Evolutionary conservation across 2,888 invertebrate genomes (phyloP), one percentile per base, ranked within the genome.

Genomic region (Odontothrips loti): DNA sequence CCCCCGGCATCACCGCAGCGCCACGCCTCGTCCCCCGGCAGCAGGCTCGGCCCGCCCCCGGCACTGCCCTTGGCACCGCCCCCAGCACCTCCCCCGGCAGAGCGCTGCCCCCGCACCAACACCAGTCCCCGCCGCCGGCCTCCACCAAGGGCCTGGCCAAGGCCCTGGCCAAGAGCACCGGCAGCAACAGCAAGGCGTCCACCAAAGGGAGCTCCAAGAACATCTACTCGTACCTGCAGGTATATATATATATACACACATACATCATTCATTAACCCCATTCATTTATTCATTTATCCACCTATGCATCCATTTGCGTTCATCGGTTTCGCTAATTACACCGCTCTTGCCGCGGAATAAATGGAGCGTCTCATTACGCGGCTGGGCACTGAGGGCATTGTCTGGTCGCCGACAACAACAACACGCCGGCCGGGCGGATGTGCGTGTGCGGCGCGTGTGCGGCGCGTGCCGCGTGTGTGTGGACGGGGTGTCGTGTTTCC

Each of bases 141-240:
- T 43, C 34, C 34, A 43, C 34, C 34, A 43, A 43, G 34, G 34
- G 34, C 34, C 34, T 43, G 3, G 34, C 34, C 34, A 43, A 43
- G 34, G 34, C 34, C 34, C 34, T 43, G 34, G 34, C 34, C 34
- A 2, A 43, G 34, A 17, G 58, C 58, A 17, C 58, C 17, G n/a
- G 58, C 34, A 58, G 6, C 58, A 17, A 15, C 58, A 58, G 15
- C 58, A 58, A 58, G 58, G 58, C 58, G 58, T 6, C 17, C 68
- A 9, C 68, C 68, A 68, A 23, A 27, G 23, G 27, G 23, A 27
- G 27, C 68, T 23, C 23, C 68, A 75, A 75, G 27, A 75, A 27
- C 68, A 75, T 75, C 68, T 75, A 75, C 68, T 75, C 68, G 68
- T 75, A 75, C 68, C 68, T 75, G 68, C 68, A 75, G 68, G 68